Evolutionary conservation across 2,113 vertebrate genomes (phyloP), one percentile per base, ranked within the genome.

Genomic region (Furnarius figulus): DNA sequence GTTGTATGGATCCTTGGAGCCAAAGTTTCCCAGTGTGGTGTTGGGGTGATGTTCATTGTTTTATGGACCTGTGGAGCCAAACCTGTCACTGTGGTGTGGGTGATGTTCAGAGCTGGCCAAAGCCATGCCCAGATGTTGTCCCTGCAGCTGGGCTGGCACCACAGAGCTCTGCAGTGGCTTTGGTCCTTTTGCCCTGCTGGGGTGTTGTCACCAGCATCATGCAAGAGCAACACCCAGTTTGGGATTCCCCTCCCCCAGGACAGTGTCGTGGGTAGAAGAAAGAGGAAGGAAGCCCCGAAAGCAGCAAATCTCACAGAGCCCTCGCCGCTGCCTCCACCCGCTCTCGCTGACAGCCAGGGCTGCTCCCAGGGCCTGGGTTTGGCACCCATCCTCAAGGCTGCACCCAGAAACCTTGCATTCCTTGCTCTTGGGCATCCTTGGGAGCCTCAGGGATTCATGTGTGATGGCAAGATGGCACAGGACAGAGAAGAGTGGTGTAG

Each of bases 251-350:
- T 91, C 97, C 96, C 97, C 96, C 96, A 76, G 19, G 61, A 47
- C 80, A 11, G 5, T 24, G 20, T 91, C 85, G 86, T 0, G 31
- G 27, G 85, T 23, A 75, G 80, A 85, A 94, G 94, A 98, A 98
- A 98, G 98, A 98, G 98, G 98, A 98, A 98, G 98, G 98, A 98
- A 98, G 97, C 97, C 77, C 79, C 2, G 47, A 76, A 27, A n/a
- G 71, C 93, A 27, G 92, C 95, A 59, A 86, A 96, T 95, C 56
- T 92, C 93, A 1, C 85, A 12, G 90, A 81, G 49, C 61, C 79
- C 52, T 58, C 10, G 4, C 91, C 23, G 80, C 88, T 28, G 81
- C 84, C 63, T 46, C 58, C n/a, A 90, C 94, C 80, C 77, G 67
- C 63, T 8, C 31, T 37, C 7, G 1, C 7, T 22, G 66, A 14